A percentile compares a stretch with the other conserved stretches of the same genome.
Conservation (phyloP, 2,113 vertebrate genomes). For the Otocyon megalotis region DNA sequence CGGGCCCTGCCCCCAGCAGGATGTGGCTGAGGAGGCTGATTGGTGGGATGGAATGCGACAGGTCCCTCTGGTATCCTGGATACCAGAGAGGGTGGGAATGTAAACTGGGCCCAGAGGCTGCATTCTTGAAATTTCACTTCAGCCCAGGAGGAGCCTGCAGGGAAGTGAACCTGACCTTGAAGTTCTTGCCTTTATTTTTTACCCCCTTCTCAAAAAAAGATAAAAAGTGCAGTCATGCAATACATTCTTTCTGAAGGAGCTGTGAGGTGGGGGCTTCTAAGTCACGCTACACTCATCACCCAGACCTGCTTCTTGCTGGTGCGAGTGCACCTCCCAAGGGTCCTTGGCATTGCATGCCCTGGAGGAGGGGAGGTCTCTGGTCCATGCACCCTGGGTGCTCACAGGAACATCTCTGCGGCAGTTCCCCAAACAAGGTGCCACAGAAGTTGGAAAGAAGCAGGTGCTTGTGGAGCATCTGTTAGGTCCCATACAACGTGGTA, state of each 20-base stretch:
- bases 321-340: neutral
- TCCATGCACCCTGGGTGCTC: neutral
- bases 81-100: conserved; percentile 83
- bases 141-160: conserved; percentile 83
- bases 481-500: neutral
- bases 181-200: conserved; percentile 74
- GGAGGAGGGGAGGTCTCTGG: neutral
- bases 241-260: conserved; percentile 47
- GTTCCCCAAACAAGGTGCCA: neutral
- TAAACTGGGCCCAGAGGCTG: conserved; percentile 82
- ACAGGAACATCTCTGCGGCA: neutral
- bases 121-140: conserved; percentile 88
- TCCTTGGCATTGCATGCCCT: accelerated
- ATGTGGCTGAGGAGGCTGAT: conserved; percentile 61
- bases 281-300: neutral
- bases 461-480: neutral
- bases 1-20: conserved; percentile 19
- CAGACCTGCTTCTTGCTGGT: neutral
- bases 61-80: conserved; percentile 86
- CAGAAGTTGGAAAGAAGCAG: neutral
- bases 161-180: conserved; percentile 86
- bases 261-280: neutral
- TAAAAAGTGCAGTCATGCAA: conserved; percentile 77
- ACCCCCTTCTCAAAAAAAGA: conserved; percentile 55
- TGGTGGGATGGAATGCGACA: conserved; percentile 81